Conservation (phyloP, 2,888 invertebrate species). For the Drosophila pegasa region DNA sequence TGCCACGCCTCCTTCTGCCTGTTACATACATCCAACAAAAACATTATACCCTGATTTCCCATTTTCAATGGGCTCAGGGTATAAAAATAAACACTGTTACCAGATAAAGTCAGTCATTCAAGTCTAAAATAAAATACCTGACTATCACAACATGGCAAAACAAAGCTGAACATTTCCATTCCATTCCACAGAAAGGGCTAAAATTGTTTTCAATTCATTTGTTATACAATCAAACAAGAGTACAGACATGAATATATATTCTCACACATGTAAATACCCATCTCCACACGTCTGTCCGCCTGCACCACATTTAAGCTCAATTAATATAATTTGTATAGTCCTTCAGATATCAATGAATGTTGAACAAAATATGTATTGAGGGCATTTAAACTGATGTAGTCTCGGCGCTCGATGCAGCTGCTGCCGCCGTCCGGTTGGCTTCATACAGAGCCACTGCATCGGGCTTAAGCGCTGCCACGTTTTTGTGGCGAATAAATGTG, state of each 20-base stretch:
- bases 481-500: conserved; percentile 41
- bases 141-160: background rate
- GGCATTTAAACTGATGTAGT: conserved; percentile 2
- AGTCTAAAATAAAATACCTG: too few species aligned
- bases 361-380: background rate
- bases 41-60: too few species aligned
- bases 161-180: background rate
- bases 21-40: too few species aligned
- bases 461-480: conserved; percentile 56
- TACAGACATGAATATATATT: too few species aligned
- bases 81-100: background rate
- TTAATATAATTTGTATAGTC: conserved; percentile 2
- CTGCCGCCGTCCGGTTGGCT: background rate
- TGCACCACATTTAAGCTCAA: background rate
- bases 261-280: too few species aligned
- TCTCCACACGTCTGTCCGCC: too few species aligned
- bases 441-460: conserved; percentile 10
- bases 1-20: too few species aligned
- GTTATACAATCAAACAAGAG: background rate
- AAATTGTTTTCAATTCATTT: conserved; percentile 3
- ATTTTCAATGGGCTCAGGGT: too few species aligned
- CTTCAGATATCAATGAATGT: background rate
- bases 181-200: background rate
- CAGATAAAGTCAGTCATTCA: background rate
- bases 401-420: background rate